These are phyloP conservation scores for Leptatherina wallacei DNA, from an alignment of 2,797 vertebrate species.

Conservation along the genomic window DNA sequence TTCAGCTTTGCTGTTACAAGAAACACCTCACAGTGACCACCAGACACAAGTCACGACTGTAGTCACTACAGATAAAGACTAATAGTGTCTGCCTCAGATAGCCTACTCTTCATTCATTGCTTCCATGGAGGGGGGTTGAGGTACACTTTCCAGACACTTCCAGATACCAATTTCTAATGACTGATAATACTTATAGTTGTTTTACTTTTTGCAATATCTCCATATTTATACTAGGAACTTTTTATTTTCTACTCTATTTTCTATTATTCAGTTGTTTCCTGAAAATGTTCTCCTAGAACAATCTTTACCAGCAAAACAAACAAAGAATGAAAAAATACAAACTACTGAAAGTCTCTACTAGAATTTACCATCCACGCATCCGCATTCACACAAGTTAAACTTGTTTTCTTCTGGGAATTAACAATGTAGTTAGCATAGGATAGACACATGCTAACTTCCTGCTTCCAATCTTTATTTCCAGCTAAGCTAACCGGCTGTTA, in stretches of 20 bases:
- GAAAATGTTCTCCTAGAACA: background rate
- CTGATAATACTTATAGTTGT: constrained; percentile 45
- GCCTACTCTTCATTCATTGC: background rate
- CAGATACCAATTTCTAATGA: constrained; percentile 27
- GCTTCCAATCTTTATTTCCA: background rate
- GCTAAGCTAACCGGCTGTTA: background rate
- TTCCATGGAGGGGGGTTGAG: too few relatives aligned
- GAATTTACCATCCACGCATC: background rate
- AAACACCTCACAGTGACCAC: constrained; percentile 20
- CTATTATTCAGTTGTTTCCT: background rate
- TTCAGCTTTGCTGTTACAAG: constrained; percentile 12
- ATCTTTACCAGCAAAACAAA: constrained; percentile 11
- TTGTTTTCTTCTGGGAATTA: background rate
- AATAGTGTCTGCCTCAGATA: constrained; percentile 1
- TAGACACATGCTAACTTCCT: background rate
- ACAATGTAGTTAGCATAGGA: background rate
- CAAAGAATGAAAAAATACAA: background rate
- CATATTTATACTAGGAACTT: constrained; percentile 50
- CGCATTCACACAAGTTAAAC: constrained; percentile 4
- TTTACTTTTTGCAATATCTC: constrained; percentile 45
- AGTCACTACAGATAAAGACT: constrained; percentile 27
- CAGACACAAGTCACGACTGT: constrained; percentile 15
- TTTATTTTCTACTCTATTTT: background rate
- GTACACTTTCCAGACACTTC: constrained; percentile 1
- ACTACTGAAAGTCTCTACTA: constrained; percentile 58